phyloP scores from a whole-genome alignment of 2,888 invertebrate species.

The Trissolcus brochymenae region DNA sequence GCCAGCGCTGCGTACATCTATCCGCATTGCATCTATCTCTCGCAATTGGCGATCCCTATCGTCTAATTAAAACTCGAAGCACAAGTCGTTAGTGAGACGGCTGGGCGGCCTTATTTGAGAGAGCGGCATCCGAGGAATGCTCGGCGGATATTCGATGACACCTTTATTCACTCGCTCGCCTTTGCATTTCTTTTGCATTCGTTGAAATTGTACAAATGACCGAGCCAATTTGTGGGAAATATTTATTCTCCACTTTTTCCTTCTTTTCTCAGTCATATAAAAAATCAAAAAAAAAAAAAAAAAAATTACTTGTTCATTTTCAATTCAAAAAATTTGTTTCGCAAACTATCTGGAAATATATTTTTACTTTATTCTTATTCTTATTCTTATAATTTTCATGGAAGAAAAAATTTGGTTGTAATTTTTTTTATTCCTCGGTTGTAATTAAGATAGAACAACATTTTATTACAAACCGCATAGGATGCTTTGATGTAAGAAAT shows the following conservation, averaged over 20 bases:
- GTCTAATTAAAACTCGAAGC: slow-evolving; percentile 55
- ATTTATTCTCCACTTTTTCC: slow-evolving; percentile 17
- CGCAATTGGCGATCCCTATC: slow-evolving; percentile 48
- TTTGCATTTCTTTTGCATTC: slow-evolving; percentile 28
- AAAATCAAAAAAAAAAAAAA: neutral
- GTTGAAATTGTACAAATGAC: slow-evolving; percentile 34
- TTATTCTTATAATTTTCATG: no score
- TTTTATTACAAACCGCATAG: no score
- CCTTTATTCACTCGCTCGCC: slow-evolving; percentile 42
- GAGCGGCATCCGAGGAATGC: slow-evolving; percentile 30
- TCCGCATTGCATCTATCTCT: slow-evolving; percentile 30
- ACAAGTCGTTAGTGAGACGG: slow-evolving; percentile 49
- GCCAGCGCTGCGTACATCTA: slow-evolving; percentile 18
- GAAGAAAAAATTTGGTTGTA: neutral
- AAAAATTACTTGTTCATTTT: neutral
- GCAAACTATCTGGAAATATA: neutral
- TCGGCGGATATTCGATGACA: slow-evolving; percentile 46
- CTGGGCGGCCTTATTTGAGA: slow-evolving; percentile 33
- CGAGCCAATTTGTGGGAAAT: slow-evolving; percentile 39
- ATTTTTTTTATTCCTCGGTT: neutral
- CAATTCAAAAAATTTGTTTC: neutral
- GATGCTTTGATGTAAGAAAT: no score
- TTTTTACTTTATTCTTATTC: neutral
- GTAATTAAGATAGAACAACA: no score
- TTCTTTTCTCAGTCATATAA: neutral